These are phyloP conservation scores for Loris lydekkerianus DNA, from an alignment of 2,797 vertebrate genomes.

Conservation along the genomic window DNA sequence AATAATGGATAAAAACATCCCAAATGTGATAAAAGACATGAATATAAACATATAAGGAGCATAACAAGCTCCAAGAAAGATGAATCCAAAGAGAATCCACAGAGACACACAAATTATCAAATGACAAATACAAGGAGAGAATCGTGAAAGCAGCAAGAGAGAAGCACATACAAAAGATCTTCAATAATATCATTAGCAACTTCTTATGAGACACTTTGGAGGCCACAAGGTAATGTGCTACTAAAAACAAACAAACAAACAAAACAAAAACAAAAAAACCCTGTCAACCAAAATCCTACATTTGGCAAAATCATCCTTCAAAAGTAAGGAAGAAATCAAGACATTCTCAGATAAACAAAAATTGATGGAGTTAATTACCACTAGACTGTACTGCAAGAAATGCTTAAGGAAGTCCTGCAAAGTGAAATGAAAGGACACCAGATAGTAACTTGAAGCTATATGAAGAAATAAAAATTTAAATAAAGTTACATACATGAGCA, in stretches of 20 bases:
- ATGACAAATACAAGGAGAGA: neutral
- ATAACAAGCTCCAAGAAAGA: neutral
- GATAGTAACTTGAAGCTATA: neutral
- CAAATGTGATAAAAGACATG: no score
- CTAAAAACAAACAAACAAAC: neutral
- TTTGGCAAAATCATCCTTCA: neutral
- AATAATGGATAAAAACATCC: no score
- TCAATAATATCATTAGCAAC: neutral
- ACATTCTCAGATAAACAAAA: neutral
- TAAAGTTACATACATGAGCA: neutral
- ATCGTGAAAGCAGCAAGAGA: neutral
- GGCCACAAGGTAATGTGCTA: neutral
- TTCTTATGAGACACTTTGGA: neutral
- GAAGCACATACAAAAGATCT: neutral
- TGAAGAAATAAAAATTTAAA: neutral
- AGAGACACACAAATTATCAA: neutral
- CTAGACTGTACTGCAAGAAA: neutral
- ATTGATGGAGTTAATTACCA: neutral
- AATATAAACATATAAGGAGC: neutral
- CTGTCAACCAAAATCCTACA: neutral
- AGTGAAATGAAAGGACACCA: neutral
- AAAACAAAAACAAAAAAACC: neutral
- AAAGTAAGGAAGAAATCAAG: neutral
- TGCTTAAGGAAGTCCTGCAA: neutral
- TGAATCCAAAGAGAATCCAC: neutral